Conservation (phyloP, 2,888 invertebrate genomes). For the Empis livida region DNA sequence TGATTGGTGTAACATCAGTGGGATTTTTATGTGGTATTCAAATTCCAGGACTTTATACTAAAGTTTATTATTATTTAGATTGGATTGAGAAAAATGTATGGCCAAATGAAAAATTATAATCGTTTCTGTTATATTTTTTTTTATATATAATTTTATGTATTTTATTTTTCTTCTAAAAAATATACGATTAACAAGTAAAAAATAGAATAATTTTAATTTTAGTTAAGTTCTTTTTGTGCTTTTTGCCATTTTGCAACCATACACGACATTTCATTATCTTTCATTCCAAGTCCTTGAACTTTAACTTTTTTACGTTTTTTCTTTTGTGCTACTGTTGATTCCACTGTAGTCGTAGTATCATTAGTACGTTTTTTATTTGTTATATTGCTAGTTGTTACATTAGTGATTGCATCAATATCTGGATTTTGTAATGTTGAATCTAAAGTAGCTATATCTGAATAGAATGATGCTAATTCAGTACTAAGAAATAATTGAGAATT, state of each 20-base stretch:
- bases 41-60: conserved; percentile 46
- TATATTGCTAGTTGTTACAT: background rate
- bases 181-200: no score
- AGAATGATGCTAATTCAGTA: conserved; percentile 45
- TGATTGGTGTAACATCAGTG: conserved; percentile 41
- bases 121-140: no score
- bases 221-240: conserved; percentile 43
- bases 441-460: conserved; percentile 45
- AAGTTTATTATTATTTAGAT: conserved; percentile 39
- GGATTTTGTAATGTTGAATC: conserved; percentile 13
- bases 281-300: conserved; percentile 45
- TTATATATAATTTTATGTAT: no score
- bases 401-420: background rate
- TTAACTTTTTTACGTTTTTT: conserved; percentile 28
- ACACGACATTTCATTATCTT: conserved; percentile 54
- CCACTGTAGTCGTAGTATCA: background rate
- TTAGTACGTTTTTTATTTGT: background rate
- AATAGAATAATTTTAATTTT: background rate
- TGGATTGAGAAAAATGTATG: conserved; percentile 49
- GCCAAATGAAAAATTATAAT: conserved; percentile 16
- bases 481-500: conserved; percentile 20
- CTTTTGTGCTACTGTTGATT: background rate
- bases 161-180: no score
- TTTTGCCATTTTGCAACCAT: conserved; percentile 62
- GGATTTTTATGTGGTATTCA: conserved; percentile 33